phyloP scores from a whole-genome alignment of 2,888 invertebrate species.

The Synergus itoensis region DNA sequence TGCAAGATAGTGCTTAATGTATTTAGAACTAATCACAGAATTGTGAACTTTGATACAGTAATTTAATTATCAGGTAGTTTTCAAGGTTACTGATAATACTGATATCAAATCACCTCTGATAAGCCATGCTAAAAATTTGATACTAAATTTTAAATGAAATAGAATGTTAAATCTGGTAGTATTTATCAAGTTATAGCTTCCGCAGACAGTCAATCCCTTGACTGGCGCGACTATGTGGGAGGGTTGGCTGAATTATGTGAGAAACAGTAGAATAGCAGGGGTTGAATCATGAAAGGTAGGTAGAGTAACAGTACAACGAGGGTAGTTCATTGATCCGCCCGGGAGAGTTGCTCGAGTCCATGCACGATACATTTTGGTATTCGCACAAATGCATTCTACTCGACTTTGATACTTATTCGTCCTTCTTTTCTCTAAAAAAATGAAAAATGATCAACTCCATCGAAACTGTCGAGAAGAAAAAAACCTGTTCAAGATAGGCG shows the following conservation, averaged over 20 bases:
- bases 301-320: constrained; percentile 34
- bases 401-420: not conserved
- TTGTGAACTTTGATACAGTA: too few relatives aligned
- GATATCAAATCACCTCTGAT: not conserved
- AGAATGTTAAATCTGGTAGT: not conserved
- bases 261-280: constrained; percentile 39
- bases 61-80: too few relatives aligned
- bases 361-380: constrained; percentile 1
- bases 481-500: not conserved
- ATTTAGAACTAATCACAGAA: too few relatives aligned
- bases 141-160: not conserved
- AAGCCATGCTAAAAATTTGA: not conserved
- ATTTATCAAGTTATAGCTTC: constrained; percentile 29
- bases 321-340: constrained; percentile 53
- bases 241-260: constrained; percentile 31
- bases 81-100: too few relatives aligned
- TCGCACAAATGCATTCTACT: not conserved
- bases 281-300: constrained; percentile 33
- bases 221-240: not conserved
- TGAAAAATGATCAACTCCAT: not conserved
- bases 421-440: not conserved
- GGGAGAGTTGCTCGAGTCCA: constrained; percentile 17
- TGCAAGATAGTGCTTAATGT: too few relatives aligned
- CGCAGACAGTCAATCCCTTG: not conserved
- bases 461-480: not conserved